phyloP scores from a whole-genome alignment of 2,113 vertebrate species.

The Tupaia chinensis region DNA sequence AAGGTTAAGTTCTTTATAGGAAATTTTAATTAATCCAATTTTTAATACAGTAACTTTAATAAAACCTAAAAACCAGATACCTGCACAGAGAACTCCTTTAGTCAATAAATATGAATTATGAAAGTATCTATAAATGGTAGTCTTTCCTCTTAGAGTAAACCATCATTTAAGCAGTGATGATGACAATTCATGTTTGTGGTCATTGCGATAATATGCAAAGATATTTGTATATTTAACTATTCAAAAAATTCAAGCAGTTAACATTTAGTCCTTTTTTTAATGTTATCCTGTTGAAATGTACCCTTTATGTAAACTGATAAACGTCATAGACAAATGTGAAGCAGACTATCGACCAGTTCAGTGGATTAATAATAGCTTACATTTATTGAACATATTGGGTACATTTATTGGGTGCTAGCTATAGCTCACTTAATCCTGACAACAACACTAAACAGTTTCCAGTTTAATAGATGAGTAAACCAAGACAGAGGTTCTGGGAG shows the following conservation, averaged over 20 bases:
- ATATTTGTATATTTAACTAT: conserved; percentile 49
- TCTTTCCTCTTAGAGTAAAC: conserved; percentile 43
- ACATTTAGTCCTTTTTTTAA: conserved; percentile 43
- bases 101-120: neutral
- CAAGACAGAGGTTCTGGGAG: conserved; percentile 15
- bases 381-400: neutral
- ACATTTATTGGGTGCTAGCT: neutral
- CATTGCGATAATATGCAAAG: conserved; percentile 14
- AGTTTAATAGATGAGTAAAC: conserved; percentile 28
- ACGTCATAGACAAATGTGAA: conserved; percentile 52
- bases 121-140: conserved; percentile 14
- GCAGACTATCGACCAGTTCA: neutral
- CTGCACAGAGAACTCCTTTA: conserved; percentile 7
- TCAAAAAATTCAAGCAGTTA: conserved; percentile 39
- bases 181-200: conserved; percentile 29
- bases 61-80: conserved; percentile 20
- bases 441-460: neutral
- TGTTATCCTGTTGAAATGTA: conserved; percentile 41
- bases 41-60: conserved; percentile 38
- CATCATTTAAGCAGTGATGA: conserved; percentile 34
- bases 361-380: neutral
- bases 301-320: conserved; percentile 7
- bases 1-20: conserved; percentile 35
- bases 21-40: conserved; percentile 41
- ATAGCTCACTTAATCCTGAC: conserved; percentile 44